Base-by-base conservation (phyloP, 1,140 invertebrate genomes). In the Cataglyphis hispanica region DNA sequence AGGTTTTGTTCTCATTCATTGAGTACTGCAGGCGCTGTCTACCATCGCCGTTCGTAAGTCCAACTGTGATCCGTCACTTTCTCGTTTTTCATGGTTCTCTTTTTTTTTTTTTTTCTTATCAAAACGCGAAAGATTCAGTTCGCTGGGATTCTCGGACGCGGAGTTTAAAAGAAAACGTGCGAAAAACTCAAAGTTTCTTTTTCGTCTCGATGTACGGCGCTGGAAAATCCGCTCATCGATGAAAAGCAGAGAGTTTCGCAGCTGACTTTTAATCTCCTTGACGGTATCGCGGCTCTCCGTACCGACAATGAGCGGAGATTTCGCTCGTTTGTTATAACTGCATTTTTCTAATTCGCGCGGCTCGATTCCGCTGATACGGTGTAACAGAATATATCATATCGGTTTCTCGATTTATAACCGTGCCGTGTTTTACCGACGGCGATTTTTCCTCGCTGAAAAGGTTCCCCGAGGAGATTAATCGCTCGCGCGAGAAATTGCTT, bases 401-500 rank as follows among this genome's bases (percentile, higher is more conserved):
- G 60, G 34, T 72, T 31, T 40, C 50, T 34, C 66, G 53, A 60
- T 87, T 85, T 69, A 80, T 80, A 69, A 75, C 43, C 13, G 53
- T 27, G 50, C n/a, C 85, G 66, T 37, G 67, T 83, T 22, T 83
- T 74, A 81, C 53, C 64, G 25, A 22, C 43, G 77, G 6, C 27
- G 16, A 70, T 81, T 72, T 46, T 72, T 72, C 40, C 31, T 25
- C 10, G 50, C 46, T 50, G 50, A 56, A 53, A 60, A 46, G 27
- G 50, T 25, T 40, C 53, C 77, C n/a, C 53, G 78, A 53, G 78
- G 53, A 83, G 78, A 83, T 83, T 83, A 83, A 83, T 83, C 53
- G 78, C 19, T 50, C 78, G 78, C 78, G 67, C 66, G 78, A 60
- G 77, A 87, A 69, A 64, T 86, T 76, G 81, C 83, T 34, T 87